A percentile compares a stretch with the other conserved stretches of the same genome.
These are phyloP conservation scores for Physeter macrocephalus DNA, from an alignment of 2,113 vertebrate genomes.

Conservation along the genomic window DNA sequence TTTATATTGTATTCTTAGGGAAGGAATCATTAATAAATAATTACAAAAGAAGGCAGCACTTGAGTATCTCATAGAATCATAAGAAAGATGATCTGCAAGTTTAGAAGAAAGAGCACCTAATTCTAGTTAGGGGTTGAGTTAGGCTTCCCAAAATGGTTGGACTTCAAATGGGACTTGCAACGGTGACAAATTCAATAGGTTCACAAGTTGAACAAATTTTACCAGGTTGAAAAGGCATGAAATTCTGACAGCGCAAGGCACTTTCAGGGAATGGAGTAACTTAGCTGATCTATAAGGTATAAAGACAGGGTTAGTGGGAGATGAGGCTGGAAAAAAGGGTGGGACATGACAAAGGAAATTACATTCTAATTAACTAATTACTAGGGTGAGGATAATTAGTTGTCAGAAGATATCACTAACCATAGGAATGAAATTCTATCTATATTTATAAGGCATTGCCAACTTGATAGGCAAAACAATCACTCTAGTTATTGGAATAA, in stretches of 20 bases:
- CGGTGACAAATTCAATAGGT: neutral
- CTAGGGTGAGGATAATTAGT: neutral
- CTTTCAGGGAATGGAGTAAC: neutral
- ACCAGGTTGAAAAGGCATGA: neutral
- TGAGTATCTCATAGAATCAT: neutral
- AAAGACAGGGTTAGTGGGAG: neutral
- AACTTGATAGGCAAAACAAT: neutral
- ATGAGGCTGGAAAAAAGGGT: neutral
- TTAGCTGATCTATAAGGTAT: neutral
- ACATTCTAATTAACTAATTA: constrained; percentile 21
- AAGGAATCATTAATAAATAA: neutral
- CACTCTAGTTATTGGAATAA: neutral
- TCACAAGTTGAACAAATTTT: neutral
- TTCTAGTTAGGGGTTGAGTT: neutral
- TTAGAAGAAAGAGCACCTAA: neutral
- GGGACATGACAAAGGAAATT: neutral
- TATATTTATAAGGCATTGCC: neutral
- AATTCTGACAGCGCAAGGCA: neutral
- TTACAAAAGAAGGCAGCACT: neutral
- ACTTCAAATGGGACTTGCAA: neutral
- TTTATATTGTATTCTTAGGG: neutral
- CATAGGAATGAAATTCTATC: neutral
- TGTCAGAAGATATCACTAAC: neutral
- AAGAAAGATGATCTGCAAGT: neutral
- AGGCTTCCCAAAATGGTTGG: neutral